These are phyloP conservation scores for Seriola dumerili DNA, from an alignment of 2,113 vertebrate species.

Conservation along the genomic window DNA sequence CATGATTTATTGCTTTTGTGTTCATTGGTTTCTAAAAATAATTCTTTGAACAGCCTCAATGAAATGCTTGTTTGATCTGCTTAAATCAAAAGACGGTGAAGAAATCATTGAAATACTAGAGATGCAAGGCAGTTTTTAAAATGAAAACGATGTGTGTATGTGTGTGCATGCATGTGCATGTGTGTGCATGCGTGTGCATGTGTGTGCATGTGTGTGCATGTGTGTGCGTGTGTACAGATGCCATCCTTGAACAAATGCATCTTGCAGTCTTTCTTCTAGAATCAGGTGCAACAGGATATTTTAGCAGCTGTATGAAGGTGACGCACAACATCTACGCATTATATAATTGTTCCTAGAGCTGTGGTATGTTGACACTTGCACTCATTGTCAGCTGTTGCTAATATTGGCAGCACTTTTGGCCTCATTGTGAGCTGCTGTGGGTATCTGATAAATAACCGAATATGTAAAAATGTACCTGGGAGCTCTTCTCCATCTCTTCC, in stretches of 20 bases:
- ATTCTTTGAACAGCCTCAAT: conserved; percentile 24
- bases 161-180: too few species aligned
- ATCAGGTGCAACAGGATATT: not conserved
- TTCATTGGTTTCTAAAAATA: conserved; percentile 46
- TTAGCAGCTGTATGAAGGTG: not conserved
- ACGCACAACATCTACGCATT: not conserved
- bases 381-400: conserved; percentile 27
- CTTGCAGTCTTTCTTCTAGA: not conserved
- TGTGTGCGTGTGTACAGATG: not conserved
- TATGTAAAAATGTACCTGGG: conserved; percentile 87
- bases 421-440: conserved; percentile 19
- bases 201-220: not conserved
- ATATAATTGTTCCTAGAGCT: conserved; percentile 2
- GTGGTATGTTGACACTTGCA: not conserved
- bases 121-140: conserved; percentile 8
- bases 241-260: not conserved
- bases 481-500: conserved; percentile 98
- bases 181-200: not conserved
- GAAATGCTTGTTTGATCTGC: conserved; percentile 29
- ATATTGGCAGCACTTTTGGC: not conserved
- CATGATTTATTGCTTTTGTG: conserved; percentile 39
- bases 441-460: conserved; percentile 35
- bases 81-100: conserved; percentile 24
- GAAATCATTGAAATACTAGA: not conserved
- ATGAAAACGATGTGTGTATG: not conserved